phyloP scores from a whole-genome alignment of 2,888 invertebrate species.

The Rapana venosa region DNA sequence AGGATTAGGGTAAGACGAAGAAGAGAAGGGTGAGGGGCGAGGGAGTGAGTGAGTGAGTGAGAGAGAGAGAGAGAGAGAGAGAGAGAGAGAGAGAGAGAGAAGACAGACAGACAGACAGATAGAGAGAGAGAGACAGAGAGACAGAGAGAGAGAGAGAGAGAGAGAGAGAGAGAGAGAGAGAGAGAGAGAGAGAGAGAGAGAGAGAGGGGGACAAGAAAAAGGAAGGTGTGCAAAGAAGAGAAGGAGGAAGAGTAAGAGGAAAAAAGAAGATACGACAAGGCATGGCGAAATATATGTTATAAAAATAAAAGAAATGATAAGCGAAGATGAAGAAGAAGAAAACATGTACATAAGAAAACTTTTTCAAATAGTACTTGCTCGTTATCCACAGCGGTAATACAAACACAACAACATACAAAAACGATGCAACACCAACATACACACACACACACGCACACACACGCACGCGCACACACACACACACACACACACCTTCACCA shows the following conservation, averaged over 20 bases:
- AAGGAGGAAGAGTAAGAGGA: neutral
- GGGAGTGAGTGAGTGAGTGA: neutral
- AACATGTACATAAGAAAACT: no score
- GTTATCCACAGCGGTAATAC: no score
- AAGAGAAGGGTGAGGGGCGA: neutral
- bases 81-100: neutral
- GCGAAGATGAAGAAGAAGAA: no score
- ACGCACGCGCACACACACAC: no score
- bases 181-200: neutral
- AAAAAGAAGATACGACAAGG: neutral
- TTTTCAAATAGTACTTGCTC: no score
- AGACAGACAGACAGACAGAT: neutral
- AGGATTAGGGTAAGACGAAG: no score
- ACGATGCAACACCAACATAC: no score
- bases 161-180: slow-evolving; percentile 1
- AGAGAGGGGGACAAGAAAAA: neutral
- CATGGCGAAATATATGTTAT: no score
- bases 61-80: neutral
- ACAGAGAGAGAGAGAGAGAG: neutral
- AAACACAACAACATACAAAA: no score
- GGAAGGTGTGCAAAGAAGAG: neutral
- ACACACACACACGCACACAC: no score
- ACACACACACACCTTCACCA: no score
- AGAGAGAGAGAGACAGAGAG: neutral
- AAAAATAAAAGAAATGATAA: no score